Evolutionary conservation across 2,113 vertebrate species (phyloP).

Genomic region (Marmota flaviventris): DNA sequence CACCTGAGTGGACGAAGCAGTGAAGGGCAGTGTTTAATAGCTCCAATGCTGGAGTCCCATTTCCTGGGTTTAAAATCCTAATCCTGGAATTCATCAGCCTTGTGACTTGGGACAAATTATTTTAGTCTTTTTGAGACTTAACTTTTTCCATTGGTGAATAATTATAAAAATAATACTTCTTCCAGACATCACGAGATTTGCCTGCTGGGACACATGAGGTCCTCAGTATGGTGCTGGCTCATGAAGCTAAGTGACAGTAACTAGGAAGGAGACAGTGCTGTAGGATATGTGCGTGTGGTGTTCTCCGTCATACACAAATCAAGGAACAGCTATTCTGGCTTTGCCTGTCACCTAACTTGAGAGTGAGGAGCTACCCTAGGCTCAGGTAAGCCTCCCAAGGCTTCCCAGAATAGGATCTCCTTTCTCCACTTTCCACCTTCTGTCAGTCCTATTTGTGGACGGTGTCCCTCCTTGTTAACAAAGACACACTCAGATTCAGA

Average conservation of each 20-base stretch:
- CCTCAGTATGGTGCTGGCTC: not conserved
- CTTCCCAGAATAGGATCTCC: not conserved
- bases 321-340: not conserved
- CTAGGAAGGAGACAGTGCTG: not conserved
- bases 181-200: not conserved
- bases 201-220: not conserved
- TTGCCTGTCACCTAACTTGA: not conserved
- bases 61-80: not conserved
- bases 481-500: not conserved
- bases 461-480: not conserved
- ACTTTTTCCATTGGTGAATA: not conserved
- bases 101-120: not conserved
- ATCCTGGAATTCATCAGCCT: not conserved
- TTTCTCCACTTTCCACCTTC: not conserved
- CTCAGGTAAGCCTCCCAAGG: not conserved
- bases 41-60: not conserved
- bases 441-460: not conserved
- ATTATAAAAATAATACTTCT: not conserved
- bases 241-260: not conserved
- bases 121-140: not conserved
- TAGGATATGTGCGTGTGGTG: fast-evolving
- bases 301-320: not conserved
- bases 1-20: fast-evolving
- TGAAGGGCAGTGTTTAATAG: not conserved
- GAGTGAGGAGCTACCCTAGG: too few relatives aligned